Evolutionary conservation across 2,797 vertebrate species (phyloP).

Genomic region (Poeciliopsis turneri): DNA sequence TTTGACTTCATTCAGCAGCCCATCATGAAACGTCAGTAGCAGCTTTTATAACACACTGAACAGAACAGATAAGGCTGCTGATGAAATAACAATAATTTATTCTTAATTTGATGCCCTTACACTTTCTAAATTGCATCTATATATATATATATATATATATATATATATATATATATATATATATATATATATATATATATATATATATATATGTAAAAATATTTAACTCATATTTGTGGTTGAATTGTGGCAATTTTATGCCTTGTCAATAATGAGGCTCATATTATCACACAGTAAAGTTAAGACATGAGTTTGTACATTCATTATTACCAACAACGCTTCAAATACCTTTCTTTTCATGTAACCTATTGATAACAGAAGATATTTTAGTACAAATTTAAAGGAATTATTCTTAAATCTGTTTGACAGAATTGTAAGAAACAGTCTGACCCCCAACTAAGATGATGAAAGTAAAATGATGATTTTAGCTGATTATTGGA

Average conservation of each 20-base stretch:
- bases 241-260: neutral
- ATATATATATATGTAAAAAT: too few relatives aligned
- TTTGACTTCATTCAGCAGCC: neutral
- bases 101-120: neutral
- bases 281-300: conserved; percentile 9
- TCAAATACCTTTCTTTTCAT: neutral
- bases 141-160: neutral
- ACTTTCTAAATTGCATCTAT: neutral
- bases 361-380: neutral
- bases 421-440: conserved; percentile 5
- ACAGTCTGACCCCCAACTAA: conserved; percentile 6
- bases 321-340: neutral
- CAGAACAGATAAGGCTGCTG: neutral
- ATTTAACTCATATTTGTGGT: neutral
- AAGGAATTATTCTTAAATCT: conserved; percentile 2
- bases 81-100: neutral
- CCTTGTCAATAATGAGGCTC: neutral
- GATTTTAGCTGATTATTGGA: conserved; percentile 14
- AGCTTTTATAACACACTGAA: neutral
- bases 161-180: too few relatives aligned
- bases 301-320: conserved; percentile 7
- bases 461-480: neutral
- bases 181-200: too few relatives aligned
- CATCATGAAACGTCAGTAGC: neutral
- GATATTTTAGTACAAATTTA: conserved; percentile 2